Percentiles rank a stretch among this genome's conserved stretches.
These are phyloP conservation scores for Nysson spinosus DNA, from an alignment of 2,888 invertebrate species.

Conservation along the genomic window DNA sequence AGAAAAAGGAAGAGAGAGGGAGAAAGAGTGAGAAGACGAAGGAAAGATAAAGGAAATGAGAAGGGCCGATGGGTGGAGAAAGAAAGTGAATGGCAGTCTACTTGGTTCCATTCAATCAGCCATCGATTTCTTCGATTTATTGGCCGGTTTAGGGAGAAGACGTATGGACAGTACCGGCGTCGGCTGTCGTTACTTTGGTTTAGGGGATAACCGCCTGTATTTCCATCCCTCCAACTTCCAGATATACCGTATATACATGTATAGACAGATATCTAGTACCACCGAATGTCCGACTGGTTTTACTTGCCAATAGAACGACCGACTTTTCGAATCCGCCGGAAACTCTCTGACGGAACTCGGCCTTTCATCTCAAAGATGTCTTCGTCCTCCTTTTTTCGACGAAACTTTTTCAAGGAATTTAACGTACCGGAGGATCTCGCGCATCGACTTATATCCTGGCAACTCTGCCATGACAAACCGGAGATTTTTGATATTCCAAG, in stretches of 20 bases:
- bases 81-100: conserved; percentile 64
- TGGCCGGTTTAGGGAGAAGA: conserved; percentile 62
- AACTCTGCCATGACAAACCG: neutral
- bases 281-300: conserved; percentile 45
- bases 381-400: conserved; percentile 6
- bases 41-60: conserved; percentile 2
- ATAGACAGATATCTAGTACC: conserved; percentile 33
- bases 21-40: conserved; percentile 4
- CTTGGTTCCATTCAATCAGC: conserved; percentile 72
- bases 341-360: conserved; percentile 58
- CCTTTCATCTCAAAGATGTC: conserved; percentile 45
- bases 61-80: conserved; percentile 12
- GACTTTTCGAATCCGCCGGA: conserved; percentile 53
- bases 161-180: conserved; percentile 60
- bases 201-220: conserved; percentile 64
- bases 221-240: conserved; percentile 39
- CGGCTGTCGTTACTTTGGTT: conserved; percentile 64
- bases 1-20: conserved; percentile 6
- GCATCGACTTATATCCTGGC: conserved; percentile 15
- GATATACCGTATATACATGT: neutral
- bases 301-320: conserved; percentile 53
- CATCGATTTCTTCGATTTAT: conserved; percentile 72
- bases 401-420: conserved; percentile 42
- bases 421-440: conserved; percentile 25
- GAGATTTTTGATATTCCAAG: neutral